Conservation (phyloP, 2,113 vertebrate genomes). For the Gopherus flavomarginatus region DNA sequence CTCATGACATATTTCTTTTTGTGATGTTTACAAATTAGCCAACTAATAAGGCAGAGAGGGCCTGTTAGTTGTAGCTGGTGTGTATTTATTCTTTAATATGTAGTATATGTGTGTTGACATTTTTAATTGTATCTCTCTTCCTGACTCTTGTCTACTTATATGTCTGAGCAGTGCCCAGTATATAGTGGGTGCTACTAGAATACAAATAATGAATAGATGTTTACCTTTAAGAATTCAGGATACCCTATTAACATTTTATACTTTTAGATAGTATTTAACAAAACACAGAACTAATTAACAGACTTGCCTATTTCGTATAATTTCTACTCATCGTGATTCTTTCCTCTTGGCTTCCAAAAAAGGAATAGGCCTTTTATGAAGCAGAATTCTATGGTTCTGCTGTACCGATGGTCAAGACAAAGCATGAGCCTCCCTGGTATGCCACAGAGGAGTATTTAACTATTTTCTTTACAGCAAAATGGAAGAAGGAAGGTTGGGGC, state of each 20-base stretch:
- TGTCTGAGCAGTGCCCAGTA: background rate
- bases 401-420: background rate
- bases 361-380: background rate
- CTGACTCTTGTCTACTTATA: background rate
- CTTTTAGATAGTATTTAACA: background rate
- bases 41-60: background rate
- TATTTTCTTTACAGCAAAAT: background rate
- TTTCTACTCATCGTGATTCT: background rate
- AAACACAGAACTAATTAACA: background rate
- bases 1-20: background rate
- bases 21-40: background rate
- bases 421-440: background rate
- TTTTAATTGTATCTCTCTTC: background rate
- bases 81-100: background rate
- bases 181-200: background rate
- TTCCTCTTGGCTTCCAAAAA: background rate
- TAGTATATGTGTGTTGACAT: fast-evolving
- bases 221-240: background rate
- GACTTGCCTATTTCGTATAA: background rate
- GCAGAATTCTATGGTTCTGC: background rate
- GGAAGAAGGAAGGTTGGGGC: background rate
- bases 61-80: background rate
- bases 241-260: background rate
- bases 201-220: background rate
- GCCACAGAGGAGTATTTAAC: background rate